Evolutionary conservation across 2,113 vertebrate species (phyloP).

Genomic region (Ahaetulla prasina): DNA sequence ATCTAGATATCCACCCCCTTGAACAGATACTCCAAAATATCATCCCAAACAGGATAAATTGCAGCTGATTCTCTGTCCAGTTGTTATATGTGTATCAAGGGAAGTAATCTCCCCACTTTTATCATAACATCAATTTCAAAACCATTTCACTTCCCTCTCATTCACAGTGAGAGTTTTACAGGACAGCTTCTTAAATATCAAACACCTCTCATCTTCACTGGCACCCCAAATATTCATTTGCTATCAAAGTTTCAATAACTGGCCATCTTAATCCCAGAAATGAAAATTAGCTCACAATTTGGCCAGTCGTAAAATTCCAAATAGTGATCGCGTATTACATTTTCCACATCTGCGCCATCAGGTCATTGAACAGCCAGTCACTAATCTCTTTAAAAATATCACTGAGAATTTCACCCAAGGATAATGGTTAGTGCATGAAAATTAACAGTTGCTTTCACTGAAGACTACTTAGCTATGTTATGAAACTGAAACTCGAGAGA

Average conservation of each 20-base stretch:
- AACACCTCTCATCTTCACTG: constrained; percentile 4
- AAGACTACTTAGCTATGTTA: not conserved
- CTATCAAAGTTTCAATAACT: constrained; percentile 47
- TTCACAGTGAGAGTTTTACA: not conserved
- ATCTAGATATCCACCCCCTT: not conserved
- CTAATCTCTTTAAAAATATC: constrained; percentile 20
- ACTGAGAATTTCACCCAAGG: not conserved
- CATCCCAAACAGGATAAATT: not conserved
- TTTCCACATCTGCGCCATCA: constrained; percentile 49
- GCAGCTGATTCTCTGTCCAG: not conserved
- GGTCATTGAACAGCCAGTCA: constrained; percentile 52
- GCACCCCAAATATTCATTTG: constrained; percentile 55
- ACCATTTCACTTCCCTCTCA: not conserved
- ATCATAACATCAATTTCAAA: not conserved
- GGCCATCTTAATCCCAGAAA: constrained; percentile 58
- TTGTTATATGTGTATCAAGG: not conserved
- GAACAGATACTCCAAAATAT: not conserved
- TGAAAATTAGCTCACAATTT: constrained; percentile 62
- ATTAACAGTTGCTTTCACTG: not conserved
- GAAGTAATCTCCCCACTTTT: not conserved
- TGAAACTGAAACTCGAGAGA: not conserved
- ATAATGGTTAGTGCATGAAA: not conserved
- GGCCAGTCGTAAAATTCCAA: constrained; percentile 50
- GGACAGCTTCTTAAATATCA: constrained; percentile 32
- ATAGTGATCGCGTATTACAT: constrained; percentile 46